Evolutionary conservation across 1,140 invertebrate genomes (phyloP).

Genomic region (Dinoponera quadriceps): DNA sequence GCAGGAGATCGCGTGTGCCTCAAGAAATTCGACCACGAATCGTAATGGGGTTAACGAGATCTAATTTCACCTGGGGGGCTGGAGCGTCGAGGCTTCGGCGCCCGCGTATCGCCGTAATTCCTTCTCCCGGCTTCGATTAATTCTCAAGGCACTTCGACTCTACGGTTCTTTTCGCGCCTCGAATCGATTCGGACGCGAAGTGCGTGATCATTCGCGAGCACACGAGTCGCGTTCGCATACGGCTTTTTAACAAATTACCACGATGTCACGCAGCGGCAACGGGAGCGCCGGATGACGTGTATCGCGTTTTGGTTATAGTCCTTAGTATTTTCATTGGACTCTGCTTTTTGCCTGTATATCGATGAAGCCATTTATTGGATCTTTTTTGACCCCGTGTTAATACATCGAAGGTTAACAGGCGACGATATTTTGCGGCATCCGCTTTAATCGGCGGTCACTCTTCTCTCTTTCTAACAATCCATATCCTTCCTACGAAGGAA

Average conservation of each 20-base stretch:
- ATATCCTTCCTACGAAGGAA: neutral
- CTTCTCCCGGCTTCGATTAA: neutral
- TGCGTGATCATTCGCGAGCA: neutral
- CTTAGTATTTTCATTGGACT: constrained; percentile 10
- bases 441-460: constrained; percentile 28
- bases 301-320: neutral
- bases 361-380: constrained; percentile 7
- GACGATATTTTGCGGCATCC: constrained; percentile 17
- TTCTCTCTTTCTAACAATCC: constrained; percentile 17
- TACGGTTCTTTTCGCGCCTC: neutral
- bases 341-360: neutral
- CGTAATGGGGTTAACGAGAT: constrained; percentile 77
- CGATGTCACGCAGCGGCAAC: no score
- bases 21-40: constrained; percentile 72
- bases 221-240: neutral
- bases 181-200: neutral
- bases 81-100: constrained; percentile 43
- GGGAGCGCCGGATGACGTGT: no score
- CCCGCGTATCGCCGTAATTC: neutral
- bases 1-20: constrained; percentile 69
- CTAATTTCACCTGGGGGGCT: constrained; percentile 70
- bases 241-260: neutral
- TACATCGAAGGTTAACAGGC: constrained; percentile 11
- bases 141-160: constrained; percentile 4
- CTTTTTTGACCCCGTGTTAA: constrained; percentile 16